phyloP scores from a whole-genome alignment of 2,888 invertebrate species.

The Nemurella pictetii region DNA sequence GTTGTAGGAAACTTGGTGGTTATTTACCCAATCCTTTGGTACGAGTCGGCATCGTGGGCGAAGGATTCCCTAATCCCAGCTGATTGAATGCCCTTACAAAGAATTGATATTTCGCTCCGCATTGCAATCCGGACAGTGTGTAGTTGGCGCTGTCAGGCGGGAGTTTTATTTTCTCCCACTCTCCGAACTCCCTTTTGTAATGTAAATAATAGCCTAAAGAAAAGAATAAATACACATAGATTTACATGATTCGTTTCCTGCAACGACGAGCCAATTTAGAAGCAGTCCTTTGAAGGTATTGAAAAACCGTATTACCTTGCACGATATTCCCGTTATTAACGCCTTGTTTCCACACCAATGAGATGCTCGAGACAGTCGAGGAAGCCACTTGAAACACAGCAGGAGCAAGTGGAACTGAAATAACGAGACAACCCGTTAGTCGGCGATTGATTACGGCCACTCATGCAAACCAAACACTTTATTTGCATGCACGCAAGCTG shows the following conservation, averaged over 20 bases:
- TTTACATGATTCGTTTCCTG: background rate
- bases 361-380: constrained; percentile 49
- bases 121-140: constrained; percentile 43
- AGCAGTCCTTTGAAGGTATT: background rate
- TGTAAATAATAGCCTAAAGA: constrained; percentile 44
- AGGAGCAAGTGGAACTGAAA: constrained; percentile 50
- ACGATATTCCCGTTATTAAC: constrained; percentile 41
- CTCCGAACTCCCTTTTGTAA: constrained; percentile 45
- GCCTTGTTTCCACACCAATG: constrained; percentile 43
- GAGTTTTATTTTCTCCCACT: constrained; percentile 45
- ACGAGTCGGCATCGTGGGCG: constrained; percentile 49
- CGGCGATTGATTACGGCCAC: background rate
- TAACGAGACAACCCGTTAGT: too few relatives aligned
- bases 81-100: constrained; percentile 45
- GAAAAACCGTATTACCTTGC: constrained; percentile 40
- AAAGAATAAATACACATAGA: background rate
- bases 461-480: background rate
- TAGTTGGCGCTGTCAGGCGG: constrained; percentile 41
- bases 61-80: constrained; percentile 50
- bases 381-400: constrained; percentile 49
- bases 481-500: background rate
- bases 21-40: constrained; percentile 53
- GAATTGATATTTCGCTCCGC: constrained; percentile 45
- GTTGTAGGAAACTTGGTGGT: too few relatives aligned
- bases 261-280: background rate